phyloP scores from a whole-genome alignment of 2,113 vertebrate species.

The Colistium nudipinnis region DNA sequence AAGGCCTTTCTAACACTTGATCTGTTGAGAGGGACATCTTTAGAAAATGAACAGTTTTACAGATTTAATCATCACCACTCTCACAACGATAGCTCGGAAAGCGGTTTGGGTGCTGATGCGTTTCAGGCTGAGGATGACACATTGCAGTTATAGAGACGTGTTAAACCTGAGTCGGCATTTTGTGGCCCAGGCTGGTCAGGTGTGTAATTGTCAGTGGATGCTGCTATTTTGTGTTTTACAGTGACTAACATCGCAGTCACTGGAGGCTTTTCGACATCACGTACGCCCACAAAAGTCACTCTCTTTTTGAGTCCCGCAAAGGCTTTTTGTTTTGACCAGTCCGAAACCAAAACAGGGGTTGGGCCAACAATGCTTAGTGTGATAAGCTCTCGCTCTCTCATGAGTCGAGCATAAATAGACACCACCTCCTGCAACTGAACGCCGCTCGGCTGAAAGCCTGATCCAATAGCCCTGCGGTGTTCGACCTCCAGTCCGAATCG shows the following conservation, averaged over 20 bases:
- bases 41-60: not conserved
- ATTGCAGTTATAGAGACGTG: too few species aligned
- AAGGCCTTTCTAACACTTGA: not conserved
- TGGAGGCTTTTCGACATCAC: not conserved
- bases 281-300: not conserved
- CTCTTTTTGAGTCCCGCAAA: not conserved
- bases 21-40: not conserved
- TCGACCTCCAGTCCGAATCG: slow-evolving; percentile 43
- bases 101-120: not conserved
- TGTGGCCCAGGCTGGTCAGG: not conserved
- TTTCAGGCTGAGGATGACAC: not conserved
- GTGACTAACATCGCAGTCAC: not conserved
- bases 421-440: not conserved
- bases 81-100: not conserved
- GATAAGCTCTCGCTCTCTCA: not conserved
- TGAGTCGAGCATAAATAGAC: not conserved
- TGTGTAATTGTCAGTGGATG: not conserved
- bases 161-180: slow-evolving; percentile 25
- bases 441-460: slow-evolving; percentile 19
- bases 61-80: not conserved
- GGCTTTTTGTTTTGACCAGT: not conserved
- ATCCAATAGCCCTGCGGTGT: slow-evolving; percentile 29
- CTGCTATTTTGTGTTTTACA: not conserved
- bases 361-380: slow-evolving; percentile 1
- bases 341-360: not conserved